Conservation (phyloP, 1,140 invertebrate genomes). For the Eueides isabella region DNA sequence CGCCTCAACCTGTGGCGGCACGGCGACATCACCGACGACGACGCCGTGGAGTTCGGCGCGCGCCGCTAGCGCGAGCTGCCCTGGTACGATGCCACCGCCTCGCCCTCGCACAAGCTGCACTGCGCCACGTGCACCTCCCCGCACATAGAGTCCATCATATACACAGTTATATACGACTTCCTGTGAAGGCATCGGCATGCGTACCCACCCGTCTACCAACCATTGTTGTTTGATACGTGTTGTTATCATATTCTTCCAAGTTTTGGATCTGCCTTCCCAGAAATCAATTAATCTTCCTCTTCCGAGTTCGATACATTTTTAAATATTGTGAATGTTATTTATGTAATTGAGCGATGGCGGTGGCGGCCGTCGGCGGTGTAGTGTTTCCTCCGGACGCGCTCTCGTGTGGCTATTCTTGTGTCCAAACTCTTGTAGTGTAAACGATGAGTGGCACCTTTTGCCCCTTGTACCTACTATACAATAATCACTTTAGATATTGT, state of each 20-base stretch:
- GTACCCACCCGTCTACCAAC: conserved; percentile 30
- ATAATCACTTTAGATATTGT: conserved; percentile 38
- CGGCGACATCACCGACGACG: conserved; percentile 97
- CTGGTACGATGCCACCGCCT: conserved; percentile 60
- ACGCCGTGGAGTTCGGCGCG: conserved; percentile 92
- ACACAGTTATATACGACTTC: conserved; percentile 56
- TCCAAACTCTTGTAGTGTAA: conserved; percentile 16
- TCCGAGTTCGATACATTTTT: conserved; percentile 26
- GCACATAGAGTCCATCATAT: conserved; percentile 55
- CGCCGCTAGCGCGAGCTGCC: conserved; percentile 60
- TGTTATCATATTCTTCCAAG: conserved; percentile 22
- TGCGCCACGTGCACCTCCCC: conserved; percentile 58
- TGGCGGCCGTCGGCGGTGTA: neutral
- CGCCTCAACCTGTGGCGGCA: conserved; percentile 97
- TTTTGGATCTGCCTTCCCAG: conserved; percentile 32
- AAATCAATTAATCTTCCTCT: conserved; percentile 30
- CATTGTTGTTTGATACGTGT: conserved; percentile 17
- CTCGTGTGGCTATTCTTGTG: conserved; percentile 29
- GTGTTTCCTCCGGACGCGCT: conserved; percentile 19
- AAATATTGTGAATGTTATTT: conserved; percentile 20
- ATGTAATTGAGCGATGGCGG: conserved; percentile 3
- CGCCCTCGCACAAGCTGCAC: conserved; percentile 55
- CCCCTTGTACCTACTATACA: conserved; percentile 26
- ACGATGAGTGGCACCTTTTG: conserved; percentile 17
- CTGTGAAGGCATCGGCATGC: conserved; percentile 47